phyloP scores from a whole-genome alignment of 2,797 vertebrate genomes.

The Darevskia nairensis region DNA sequence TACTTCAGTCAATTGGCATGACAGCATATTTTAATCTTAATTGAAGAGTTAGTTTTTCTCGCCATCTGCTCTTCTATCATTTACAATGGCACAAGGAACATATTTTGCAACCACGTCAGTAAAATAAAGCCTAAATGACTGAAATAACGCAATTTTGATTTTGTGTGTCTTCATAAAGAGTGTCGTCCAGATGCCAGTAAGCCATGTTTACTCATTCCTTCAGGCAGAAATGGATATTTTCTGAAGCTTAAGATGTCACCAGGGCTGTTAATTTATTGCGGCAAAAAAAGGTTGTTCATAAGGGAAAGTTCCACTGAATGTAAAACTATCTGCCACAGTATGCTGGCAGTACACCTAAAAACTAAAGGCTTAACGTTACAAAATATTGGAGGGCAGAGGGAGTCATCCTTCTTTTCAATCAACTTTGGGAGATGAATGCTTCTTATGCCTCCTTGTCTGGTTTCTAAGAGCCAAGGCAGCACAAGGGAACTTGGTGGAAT shows the following conservation, averaged over 20 bases:
- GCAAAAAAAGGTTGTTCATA: neutral
- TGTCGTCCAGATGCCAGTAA: neutral
- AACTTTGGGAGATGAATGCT: neutral
- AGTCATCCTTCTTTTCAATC: neutral
- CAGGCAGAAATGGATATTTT: conserved; percentile 15
- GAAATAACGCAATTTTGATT: neutral
- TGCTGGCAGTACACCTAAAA: conserved; percentile 1
- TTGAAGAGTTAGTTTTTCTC: conserved; percentile 12
- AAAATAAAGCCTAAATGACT: neutral
- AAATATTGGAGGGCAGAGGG: neutral
- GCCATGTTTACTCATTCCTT: neutral
- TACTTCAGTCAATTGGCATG: conserved; percentile 1
- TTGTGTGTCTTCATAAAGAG: neutral
- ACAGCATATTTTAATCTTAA: conserved; percentile 25
- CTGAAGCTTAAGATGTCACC: conserved; percentile 4
- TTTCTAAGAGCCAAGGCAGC: no score
- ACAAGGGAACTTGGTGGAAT: no score
- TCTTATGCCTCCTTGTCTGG: no score
- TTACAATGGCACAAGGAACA: conserved; percentile 8
- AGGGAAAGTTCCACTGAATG: neutral
- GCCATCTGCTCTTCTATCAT: conserved; percentile 22
- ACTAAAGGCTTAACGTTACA: neutral
- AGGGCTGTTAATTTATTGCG: conserved; percentile 12
- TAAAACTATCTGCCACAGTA: neutral
- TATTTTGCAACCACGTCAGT: conserved; percentile 20